Percentiles rank a stretch among this genome's conserved stretches.
Conservation (phyloP, 2,113 vertebrate genomes). For the Camelus dromedarius region DNA sequence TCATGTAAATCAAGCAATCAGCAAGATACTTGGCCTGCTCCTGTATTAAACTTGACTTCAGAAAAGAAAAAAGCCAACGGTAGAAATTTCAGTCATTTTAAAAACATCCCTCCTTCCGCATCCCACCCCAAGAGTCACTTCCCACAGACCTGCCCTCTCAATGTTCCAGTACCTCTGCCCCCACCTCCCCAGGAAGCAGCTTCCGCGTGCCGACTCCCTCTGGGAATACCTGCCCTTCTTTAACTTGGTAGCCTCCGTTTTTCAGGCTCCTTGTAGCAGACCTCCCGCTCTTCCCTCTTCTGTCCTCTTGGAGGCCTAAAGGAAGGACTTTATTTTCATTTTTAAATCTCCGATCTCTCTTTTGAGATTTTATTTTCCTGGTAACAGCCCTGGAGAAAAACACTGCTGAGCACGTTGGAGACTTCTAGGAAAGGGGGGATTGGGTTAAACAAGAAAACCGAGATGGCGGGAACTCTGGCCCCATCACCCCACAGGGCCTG, state of each 20-base stretch:
- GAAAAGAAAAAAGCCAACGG: neutral
- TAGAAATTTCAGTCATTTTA: neutral
- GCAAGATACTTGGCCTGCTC: neutral
- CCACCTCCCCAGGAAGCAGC: neutral
- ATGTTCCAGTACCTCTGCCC: neutral
- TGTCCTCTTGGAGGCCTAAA: neutral
- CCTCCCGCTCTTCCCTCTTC: neutral
- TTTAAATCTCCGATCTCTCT: conserved; percentile 16
- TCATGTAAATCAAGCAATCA: neutral
- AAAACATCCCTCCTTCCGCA: neutral
- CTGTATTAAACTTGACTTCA: neutral
- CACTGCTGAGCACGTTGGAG: neutral
- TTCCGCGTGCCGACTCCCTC: neutral
- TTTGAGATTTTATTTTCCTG: conserved; percentile 40
- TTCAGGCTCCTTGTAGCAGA: neutral
- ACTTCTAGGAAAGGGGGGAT: neutral
- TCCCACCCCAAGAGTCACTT: neutral
- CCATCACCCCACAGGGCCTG: neutral
- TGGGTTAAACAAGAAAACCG: conserved; percentile 10
- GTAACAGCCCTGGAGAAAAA: conserved; percentile 43
- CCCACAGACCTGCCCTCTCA: neutral
- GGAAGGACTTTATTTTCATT: conserved; percentile 33
- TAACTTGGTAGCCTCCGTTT: neutral
- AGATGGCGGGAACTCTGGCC: neutral
- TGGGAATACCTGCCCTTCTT: neutral